Percentiles rank a stretch among this genome's conserved stretches.
Evolutionary conservation across 2,797 vertebrate species (phyloP).

Genomic region (Myotis planiceps): DNA sequence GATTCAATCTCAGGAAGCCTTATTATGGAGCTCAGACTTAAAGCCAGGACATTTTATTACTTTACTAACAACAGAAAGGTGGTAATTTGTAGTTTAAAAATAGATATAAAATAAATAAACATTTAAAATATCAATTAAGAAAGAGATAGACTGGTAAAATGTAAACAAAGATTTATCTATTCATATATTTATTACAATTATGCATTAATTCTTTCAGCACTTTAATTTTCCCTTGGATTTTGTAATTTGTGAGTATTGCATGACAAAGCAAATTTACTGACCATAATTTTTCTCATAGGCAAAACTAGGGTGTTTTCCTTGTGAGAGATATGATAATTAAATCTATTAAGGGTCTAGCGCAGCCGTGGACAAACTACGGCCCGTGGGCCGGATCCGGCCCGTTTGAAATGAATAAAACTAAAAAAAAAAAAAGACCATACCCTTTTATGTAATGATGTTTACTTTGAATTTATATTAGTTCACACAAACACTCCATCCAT

Average conservation of each 20-base stretch:
- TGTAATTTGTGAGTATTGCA: background rate
- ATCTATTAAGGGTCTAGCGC: background rate
- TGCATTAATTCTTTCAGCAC: background rate
- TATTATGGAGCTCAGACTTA: background rate
- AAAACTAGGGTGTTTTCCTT: background rate
- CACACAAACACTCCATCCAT: no score
- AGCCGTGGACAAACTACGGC: no score
- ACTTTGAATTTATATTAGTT: no score
- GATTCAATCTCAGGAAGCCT: background rate
- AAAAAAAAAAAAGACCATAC: no score
- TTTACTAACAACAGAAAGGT: background rate
- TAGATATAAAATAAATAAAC: background rate
- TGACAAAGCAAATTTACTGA: background rate
- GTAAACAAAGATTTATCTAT: background rate
- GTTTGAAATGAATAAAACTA: no score
- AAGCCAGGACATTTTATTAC: background rate
- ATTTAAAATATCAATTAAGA: background rate
- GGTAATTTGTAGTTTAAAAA: background rate
- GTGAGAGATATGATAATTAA: background rate
- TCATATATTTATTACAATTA: background rate
- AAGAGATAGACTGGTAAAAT: background rate
- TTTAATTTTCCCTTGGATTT: background rate
- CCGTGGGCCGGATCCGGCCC: no score
- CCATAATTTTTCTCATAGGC: background rate
- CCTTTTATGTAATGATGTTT: no score